Evolutionary conservation across 30 jellyfish, hydroid and myxozoan genomes (phyloP), one percentile per base, ranked within the genome.

Genomic region (Hydra vulgaris): DNA sequence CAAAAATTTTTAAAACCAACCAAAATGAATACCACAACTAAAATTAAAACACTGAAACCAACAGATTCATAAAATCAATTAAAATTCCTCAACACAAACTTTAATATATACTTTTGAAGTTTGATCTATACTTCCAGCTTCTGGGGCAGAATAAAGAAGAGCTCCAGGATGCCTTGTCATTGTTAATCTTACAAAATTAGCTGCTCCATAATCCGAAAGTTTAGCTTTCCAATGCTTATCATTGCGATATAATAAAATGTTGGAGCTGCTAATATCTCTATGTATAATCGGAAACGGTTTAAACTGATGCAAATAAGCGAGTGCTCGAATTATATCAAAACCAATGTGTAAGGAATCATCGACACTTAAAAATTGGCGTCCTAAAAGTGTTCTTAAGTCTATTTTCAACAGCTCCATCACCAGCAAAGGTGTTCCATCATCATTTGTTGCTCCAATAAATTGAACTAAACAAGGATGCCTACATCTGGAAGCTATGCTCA

Each of bases 391-490:
- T 25, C 98, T 90, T 82, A 91, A 66, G 66, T 91, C 98, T 3
- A 88, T 86, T 17, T 87, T 87, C 67, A 91, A 84, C 1, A 86
- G 84, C 74, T 91, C 98, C 80, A 94, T 78, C 53, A 91, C 92
- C 54, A 91, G 87, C 56, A 91, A 53, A 54, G 98, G 98, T n/a
- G 77, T 74, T 27, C 98, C 98, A 77, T 91, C 95, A 25, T 86
- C 96, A 74, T 83, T 71, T 0, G 98, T 91, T 4, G 98, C 98
- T 70, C 98, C 98, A 26, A 91, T 91, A 79, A 91, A 91, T 87
- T 91, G 98, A 67, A 91, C 88, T 72, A 91, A 77, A 55, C 95
- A 91, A 16, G 98, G 98, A 80, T 91, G 98, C 68, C 98, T 95
- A 71, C 98, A 91, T 1, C 96, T 89, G 23, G 98, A 79, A 1